phyloP scores from a whole-genome alignment of 2,797 vertebrate species.

The Yasuhikotakia modesta region DNA sequence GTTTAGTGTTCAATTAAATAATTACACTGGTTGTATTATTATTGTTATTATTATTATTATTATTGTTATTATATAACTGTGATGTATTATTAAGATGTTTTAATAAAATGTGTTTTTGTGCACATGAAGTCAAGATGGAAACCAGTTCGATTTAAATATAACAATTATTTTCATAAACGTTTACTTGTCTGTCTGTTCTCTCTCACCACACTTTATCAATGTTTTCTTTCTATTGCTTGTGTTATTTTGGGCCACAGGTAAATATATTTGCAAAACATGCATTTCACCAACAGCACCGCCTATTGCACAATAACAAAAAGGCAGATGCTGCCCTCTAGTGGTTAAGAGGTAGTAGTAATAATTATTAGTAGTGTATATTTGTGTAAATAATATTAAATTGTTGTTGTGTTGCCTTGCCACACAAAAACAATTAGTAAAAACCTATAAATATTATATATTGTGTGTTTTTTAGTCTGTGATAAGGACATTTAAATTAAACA shows the following conservation, averaged over 20 bases:
- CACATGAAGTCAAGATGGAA: neutral
- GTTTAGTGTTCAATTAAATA: no score
- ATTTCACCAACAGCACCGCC: neutral
- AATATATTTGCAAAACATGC: neutral
- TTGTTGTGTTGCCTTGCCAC: no score
- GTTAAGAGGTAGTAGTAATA: neutral
- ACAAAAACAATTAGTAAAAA: neutral
- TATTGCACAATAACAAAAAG: neutral
- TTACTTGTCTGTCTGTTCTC: neutral
- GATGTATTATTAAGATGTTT: no score
- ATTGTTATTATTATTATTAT: no score
- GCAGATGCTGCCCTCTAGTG: slow-evolving; percentile 15
- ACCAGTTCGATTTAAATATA: neutral
- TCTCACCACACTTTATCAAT: neutral
- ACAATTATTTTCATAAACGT: neutral
- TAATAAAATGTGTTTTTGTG: neutral
- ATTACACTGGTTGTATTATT: no score
- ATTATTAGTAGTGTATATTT: no score
- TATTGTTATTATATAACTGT: no score
- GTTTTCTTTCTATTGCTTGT: neutral
- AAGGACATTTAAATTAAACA: neutral
- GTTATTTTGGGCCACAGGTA: no score
- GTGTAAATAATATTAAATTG: no score
- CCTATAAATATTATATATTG: neutral
- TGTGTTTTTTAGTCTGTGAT: neutral